Evolutionary conservation across 2,113 vertebrate genomes (phyloP).

Genomic region (Enhydra lutris): DNA sequence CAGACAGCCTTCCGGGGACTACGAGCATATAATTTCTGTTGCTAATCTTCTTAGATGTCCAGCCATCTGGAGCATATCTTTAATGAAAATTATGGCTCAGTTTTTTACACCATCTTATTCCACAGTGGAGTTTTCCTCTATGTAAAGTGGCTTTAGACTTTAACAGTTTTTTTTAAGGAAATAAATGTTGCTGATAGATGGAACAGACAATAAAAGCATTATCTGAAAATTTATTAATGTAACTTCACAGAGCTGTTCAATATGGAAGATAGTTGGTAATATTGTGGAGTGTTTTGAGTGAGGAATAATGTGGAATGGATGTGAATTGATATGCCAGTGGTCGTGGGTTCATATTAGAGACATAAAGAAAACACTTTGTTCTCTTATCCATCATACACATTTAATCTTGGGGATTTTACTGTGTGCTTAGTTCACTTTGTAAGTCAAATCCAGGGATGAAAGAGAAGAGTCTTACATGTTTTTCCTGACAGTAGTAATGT

Average conservation of each 20-base stretch:
- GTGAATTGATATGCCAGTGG: constrained; percentile 74
- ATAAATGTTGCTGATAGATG: constrained; percentile 73
- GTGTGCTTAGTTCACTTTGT: constrained; percentile 70
- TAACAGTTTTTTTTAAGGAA: constrained; percentile 69
- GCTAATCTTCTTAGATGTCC: background rate
- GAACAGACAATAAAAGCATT: constrained; percentile 78
- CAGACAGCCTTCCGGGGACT: background rate
- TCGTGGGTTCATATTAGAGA: constrained; percentile 70
- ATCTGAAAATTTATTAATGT: constrained; percentile 79
- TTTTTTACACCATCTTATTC: constrained; percentile 30
- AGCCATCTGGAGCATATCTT: background rate
- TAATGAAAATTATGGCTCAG: constrained; percentile 48
- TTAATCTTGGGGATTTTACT: constrained; percentile 78
- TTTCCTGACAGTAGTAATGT: constrained; percentile 75
- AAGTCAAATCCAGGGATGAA: constrained; percentile 79
- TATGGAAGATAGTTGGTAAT: constrained; percentile 56
- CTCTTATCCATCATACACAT: constrained; percentile 78
- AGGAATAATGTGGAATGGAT: constrained; percentile 72
- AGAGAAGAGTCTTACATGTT: constrained; percentile 76
- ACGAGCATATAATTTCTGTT: background rate
- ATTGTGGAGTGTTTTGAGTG: constrained; percentile 69
- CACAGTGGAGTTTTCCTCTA: constrained; percentile 51
- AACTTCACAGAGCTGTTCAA: constrained; percentile 64
- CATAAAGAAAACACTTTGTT: constrained; percentile 76
- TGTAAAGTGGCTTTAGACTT: constrained; percentile 47